Percentiles rank a stretch among this genome's conserved stretches.
Conservation (phyloP, 2,888 invertebrate genomes). For the Papilio demoleus region DNA sequence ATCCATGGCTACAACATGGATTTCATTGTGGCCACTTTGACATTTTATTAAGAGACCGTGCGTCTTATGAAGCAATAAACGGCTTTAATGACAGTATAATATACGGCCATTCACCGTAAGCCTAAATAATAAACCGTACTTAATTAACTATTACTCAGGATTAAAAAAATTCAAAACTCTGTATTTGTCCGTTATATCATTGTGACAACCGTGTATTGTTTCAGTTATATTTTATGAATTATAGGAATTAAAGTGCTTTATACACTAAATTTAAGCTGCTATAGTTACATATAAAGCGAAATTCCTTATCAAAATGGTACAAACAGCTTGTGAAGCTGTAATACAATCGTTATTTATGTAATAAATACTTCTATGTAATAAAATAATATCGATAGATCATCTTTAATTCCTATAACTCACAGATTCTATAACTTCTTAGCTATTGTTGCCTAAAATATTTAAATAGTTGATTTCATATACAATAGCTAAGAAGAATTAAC, state of each 20-base stretch:
- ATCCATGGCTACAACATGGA: constrained; percentile 55
- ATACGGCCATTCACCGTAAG: constrained; percentile 42
- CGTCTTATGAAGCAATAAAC: constrained; percentile 45
- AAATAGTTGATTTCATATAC: constrained; percentile 44
- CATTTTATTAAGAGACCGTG: constrained; percentile 39
- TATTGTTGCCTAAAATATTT: constrained; percentile 50
- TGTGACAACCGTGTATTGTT: constrained; percentile 50
- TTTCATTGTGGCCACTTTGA: constrained; percentile 63
- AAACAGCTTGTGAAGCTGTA: background rate
- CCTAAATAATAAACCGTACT: constrained; percentile 24
- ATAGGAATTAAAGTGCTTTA: constrained; percentile 44
- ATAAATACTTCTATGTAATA: no score
- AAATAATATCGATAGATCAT: no score
- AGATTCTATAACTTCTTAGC: constrained; percentile 55
- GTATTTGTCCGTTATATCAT: no score
- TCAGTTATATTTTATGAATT: constrained; percentile 46
- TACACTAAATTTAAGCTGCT: background rate
- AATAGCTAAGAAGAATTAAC: constrained; percentile 60
- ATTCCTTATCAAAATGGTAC: background rate
- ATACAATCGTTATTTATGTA: no score
- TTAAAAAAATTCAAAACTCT: background rate
- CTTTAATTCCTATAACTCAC: constrained; percentile 49
- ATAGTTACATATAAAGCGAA: background rate
- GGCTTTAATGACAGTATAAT: constrained; percentile 48
- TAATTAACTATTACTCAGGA: background rate